Base-by-base conservation (phyloP, 2,113 vertebrate species). In the Dendrocopos noguchii region DNA sequence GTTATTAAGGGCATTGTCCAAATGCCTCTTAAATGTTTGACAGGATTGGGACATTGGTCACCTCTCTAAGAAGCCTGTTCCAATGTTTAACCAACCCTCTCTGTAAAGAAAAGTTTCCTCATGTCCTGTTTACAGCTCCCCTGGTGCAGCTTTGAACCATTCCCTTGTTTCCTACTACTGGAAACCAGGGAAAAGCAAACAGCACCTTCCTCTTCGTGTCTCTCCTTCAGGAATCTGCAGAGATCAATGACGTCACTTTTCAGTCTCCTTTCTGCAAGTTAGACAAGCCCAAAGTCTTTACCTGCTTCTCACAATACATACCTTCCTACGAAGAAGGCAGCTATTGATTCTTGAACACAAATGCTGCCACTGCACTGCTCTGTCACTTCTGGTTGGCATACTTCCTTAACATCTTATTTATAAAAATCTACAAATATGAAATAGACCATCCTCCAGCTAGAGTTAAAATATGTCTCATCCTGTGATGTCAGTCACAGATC, bases 271-370 rank as follows among this genome's bases (percentile, higher is more conserved):
- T 50, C 47, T 50, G 20, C 47, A 50, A 50, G 12, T 20, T 22
- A 50, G 47, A 50, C 47, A 50, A 50, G 47, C 47, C 47, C 47
- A 12, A 44, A 44, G 47, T 50, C 27, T 20, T 57, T 52, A 66
- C 8, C 29, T 15, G 4, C 20, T 77, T 21, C 27, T 73, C 14
- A 33, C 0, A 22, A 46, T 24, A 39, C 20, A 22, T 1, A 1
- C 6, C 12, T 55, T 64, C 15, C 3, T 3, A 12, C 47, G 27
- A 68, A 55, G 42, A 36, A 34, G 27, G 22, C 9, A 77, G 25
- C 8, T 68, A 34, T 21, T 89, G n/a, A 34, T 60, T 64, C 33
- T 13, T 44, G 44, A 68, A 60, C 13, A 50, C 74, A 72, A 22
- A 33, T 44, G 46, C 22, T 79, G 29, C 29, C 13, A 34, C 21